Conservation (phyloP, 2,888 invertebrate genomes). For the Pseudococcus longispinus region DNA sequence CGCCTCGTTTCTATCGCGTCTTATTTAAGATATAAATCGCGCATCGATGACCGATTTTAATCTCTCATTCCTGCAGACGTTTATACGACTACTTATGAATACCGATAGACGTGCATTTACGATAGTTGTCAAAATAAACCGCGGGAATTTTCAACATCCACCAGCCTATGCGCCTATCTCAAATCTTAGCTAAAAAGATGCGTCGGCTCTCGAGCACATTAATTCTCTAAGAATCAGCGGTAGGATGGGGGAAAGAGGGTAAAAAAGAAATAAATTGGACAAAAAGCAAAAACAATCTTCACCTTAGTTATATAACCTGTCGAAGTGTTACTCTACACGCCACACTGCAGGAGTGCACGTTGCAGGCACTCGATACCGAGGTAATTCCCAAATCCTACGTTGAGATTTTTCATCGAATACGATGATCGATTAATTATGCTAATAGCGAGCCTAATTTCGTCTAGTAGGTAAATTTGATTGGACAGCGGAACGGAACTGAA, state of each 20-base stretch:
- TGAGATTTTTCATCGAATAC: background rate
- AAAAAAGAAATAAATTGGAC: background rate
- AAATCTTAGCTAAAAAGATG: too few species aligned
- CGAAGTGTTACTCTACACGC: background rate
- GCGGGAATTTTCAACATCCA: too few species aligned
- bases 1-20: background rate
- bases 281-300: background rate
- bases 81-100: too few species aligned
- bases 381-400: background rate
- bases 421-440: slow-evolving; percentile 18
- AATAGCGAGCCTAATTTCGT: slow-evolving; percentile 18
- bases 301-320: background rate
- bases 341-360: background rate
- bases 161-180: too few species aligned
- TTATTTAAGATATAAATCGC: background rate
- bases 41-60: background rate
- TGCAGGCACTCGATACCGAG: too few species aligned
- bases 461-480: background rate
- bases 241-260: background rate
- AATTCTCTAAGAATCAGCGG: background rate
- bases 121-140: too few species aligned
- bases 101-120: too few species aligned
- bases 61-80: too few species aligned
- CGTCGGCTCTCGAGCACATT: too few species aligned
- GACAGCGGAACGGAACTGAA: slow-evolving; percentile 14